Conservation (phyloP, 2,113 vertebrate species). For the Chaetura pelagica region DNA sequence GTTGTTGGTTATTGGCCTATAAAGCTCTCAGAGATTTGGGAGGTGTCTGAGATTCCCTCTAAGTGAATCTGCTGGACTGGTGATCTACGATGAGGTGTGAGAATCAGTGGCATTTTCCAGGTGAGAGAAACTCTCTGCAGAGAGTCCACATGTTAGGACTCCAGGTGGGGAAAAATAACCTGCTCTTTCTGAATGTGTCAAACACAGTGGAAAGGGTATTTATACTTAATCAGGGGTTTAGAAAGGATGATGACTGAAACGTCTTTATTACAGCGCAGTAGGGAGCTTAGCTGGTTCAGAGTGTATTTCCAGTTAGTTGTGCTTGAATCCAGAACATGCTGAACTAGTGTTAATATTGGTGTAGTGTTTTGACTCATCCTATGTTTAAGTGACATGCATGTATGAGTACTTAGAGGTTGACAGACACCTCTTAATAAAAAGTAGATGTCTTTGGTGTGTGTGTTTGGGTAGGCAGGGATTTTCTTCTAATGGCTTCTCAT, state of each 20-base stretch:
- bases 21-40: background rate
- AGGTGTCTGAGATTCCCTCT: background rate
- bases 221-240: background rate
- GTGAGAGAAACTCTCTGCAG: background rate
- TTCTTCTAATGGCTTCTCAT: background rate
- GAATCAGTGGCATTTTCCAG: background rate
- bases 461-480: background rate
- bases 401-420: background rate
- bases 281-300: background rate
- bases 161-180: background rate
- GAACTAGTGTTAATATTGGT: background rate
- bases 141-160: background rate
- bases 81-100: background rate
- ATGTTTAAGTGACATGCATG: rapidly evolving
- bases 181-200: background rate
- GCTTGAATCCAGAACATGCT: background rate
- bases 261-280: background rate
- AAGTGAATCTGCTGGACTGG: background rate
- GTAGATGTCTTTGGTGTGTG: background rate
- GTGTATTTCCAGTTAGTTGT: background rate
- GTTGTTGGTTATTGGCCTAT: background rate
- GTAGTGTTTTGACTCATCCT: background rate
- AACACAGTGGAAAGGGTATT: background rate
- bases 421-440: background rate
- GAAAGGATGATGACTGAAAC: background rate